Base-by-base conservation (phyloP, 2,797 vertebrate species). In the Sebastes paucispinis region DNA sequence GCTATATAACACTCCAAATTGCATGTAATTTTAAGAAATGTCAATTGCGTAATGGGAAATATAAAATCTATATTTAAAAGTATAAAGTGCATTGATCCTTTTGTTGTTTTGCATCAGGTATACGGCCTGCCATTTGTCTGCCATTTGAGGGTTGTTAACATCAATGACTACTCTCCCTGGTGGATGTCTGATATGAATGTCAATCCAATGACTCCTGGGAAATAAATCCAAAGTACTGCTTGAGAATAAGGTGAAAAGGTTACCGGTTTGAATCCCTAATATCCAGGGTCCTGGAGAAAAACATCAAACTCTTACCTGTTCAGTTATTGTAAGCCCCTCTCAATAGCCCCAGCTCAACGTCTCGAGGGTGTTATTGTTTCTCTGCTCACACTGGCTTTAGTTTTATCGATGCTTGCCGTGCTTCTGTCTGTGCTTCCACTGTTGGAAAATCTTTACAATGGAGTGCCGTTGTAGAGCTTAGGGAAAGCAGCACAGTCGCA, bases 171-270 rank as follows among this genome's bases (percentile, higher is more conserved):
- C 59, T 69, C 24, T 32, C 43, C 60, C 27, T 62, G 4, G 18
- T 36, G 66, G 73, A 55, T 65, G 50, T 71, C 67, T 57, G 18
- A 50, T 60, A 70, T 85, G 81, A 85, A 85, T 71, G 75, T 77
- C 71, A 86, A 70, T 69, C 73, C 79, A 60, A 3, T 36, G 57
- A 43, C 34, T 74, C 76, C 24, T 39, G 69, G 77, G 77, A 73
- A 86, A 87, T 83, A 63, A 71, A 72, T 22, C 20, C 34, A 47
- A 14, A 76, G 39, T 14, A 12, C 13, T 43, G 20, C 62, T 63
- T 39, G 22, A 34, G 20, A 25, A 63, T 2, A 24, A 6, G 24
- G 25, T 47, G 54, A 29, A 20, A 75, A 66, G 54, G 54, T 75
- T 68, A 29, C 24, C 20, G 14, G 31, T 63, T 67, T 63, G n/a